phyloP scores from a whole-genome alignment of 2,113 vertebrate species.

The Python bivittatus region DNA sequence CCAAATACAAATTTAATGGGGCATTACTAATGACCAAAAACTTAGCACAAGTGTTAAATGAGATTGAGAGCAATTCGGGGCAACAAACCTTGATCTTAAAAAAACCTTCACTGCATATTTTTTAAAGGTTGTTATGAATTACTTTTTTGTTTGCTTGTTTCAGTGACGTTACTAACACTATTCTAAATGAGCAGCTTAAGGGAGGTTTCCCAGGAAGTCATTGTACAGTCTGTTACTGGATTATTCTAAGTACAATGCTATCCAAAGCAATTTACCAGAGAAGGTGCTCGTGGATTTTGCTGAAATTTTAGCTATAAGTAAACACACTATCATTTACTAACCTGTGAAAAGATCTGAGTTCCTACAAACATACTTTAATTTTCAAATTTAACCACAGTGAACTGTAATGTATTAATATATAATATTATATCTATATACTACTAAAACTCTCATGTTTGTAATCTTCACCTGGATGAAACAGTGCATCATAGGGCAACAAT shows the following conservation, averaged over 20 bases:
- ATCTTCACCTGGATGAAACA: no score
- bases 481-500: no score
- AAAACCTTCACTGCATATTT: background rate
- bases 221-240: background rate
- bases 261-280: background rate
- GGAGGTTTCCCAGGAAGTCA: background rate
- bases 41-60: background rate
- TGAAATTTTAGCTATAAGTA: background rate
- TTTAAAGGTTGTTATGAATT: background rate
- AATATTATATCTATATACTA: no score
- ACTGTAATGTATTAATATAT: no score
- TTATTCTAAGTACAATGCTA: background rate
- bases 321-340: background rate
- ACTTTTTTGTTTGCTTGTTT: background rate
- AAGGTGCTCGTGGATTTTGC: background rate
- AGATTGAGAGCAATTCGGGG: background rate
- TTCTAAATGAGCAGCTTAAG: background rate
- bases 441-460: no score
- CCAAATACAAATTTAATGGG: conserved; percentile 25
- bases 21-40: conserved; percentile 21
- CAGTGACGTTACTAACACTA: background rate
- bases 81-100: background rate
- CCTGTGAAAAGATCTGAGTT: no score
- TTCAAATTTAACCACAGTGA: background rate
- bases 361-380: background rate